Evolutionary conservation across 2,797 vertebrate species (phyloP), one percentile per base, ranked within the genome.

Genomic region (Cynopterus sphinx): DNA sequence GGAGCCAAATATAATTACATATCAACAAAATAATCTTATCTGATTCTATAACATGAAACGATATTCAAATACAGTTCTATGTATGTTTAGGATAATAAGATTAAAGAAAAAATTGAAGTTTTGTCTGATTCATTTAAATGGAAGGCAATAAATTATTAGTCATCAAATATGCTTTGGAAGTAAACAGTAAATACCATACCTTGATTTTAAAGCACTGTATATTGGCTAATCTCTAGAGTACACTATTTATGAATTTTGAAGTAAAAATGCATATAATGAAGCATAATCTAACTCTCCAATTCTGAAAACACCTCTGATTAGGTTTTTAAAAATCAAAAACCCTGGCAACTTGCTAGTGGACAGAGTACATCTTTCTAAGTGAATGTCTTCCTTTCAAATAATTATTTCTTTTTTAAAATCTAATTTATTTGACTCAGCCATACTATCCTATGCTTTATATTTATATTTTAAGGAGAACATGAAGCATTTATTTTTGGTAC

Each of bases 21-120:
- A 41, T 2, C 77, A 92, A 86, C 10, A 75, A 95, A 95, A 92
- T 84, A 77, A 93, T 81, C 49, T n/a, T 59, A 65, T n/a, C 51
- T 55, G 43, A 79, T 63, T 77, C 39, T 83, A 43, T 67, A 86
- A 81, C 17, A 84, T 36, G 51, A 79, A 75, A 84, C 31, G 6
- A 46, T 53, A 19, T 33, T 93, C 59, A 91, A 61, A 93, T 87
- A 43, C 3, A 41, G 84, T 74, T 88, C 63, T 87, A 39, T 33
- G 41, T 68, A 87, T 6, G 21, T 53, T 87, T 83, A 39, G 53
- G 51, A 78, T 24, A 33, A 22, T 17, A 28, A 68, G 39, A 87
- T 28, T 82, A 81, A 75, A 49, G 49, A 57, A 94, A 78, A 78
- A 74, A 77, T 21, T 39, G 9, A 73, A 51, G 86, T 57, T 73